Conservation (phyloP, 2,113 vertebrate species). For the Hypocryptadius cinnamomeus region DNA sequence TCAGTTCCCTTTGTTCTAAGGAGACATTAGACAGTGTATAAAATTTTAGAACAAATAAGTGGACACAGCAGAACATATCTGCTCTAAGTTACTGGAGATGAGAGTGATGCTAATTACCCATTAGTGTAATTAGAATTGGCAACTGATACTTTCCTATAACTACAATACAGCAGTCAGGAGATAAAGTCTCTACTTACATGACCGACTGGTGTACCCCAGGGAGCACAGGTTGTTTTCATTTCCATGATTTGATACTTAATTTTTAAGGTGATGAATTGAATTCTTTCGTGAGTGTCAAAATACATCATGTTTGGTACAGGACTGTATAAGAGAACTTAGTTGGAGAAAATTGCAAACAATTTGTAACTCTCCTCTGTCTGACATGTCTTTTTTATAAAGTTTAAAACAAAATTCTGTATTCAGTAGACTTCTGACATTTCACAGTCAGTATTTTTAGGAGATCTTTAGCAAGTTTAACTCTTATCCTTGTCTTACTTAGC, state of each 20-base stretch:
- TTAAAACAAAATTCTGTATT: not conserved
- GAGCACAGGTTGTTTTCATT: not conserved
- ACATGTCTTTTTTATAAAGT: not conserved
- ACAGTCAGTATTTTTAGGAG: not conserved
- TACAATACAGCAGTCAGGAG: slow-evolving; percentile 32
- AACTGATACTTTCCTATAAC: slow-evolving; percentile 58
- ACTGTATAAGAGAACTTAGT: not conserved
- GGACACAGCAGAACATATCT: not conserved
- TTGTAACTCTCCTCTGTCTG: not conserved
- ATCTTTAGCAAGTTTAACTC: not conserved
- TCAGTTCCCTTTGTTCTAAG: not conserved
- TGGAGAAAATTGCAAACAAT: not conserved
- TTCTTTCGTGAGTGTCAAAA: not conserved
- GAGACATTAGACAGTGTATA: not conserved
- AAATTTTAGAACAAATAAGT: slow-evolving; percentile 38
- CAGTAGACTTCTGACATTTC: not conserved
- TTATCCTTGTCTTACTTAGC: not conserved
- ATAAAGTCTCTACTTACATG: slow-evolving; percentile 44
- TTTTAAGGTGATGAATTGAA: not conserved
- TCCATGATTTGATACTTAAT: not conserved
- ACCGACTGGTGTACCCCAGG: not conserved
- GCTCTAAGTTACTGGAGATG: not conserved
- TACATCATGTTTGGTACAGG: not conserved
- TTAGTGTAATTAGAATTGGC: slow-evolving; percentile 70
- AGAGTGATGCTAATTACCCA: slow-evolving; percentile 18